phyloP scores from a whole-genome alignment of 2,797 vertebrate genomes.

The Zenarchopterus dispar region DNA sequence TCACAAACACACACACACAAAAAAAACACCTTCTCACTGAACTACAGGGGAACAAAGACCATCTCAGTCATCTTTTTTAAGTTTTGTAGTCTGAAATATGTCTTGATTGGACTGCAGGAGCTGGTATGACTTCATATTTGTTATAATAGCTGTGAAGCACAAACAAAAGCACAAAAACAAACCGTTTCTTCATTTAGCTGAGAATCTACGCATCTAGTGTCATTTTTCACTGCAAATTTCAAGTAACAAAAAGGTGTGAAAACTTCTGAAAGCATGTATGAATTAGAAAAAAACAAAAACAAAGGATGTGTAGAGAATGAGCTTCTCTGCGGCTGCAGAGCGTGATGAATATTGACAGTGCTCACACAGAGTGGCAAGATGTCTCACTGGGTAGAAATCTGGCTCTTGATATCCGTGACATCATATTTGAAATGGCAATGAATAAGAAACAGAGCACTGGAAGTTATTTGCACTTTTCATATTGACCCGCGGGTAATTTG shows the following conservation, averaged over 20 bases:
- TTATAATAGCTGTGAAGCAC: constrained; percentile 1
- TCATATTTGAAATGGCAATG: constrained; percentile 27
- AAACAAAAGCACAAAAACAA: constrained; percentile 2
- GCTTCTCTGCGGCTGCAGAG: constrained; percentile 38
- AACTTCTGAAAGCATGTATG: constrained; percentile 5
- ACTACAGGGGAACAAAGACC: constrained; percentile 27
- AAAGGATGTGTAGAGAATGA: constrained; percentile 26
- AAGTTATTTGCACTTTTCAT: constrained; percentile 15
- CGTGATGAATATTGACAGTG: constrained; percentile 50
- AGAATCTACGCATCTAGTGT: constrained; percentile 10
- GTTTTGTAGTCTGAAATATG: constrained; percentile 32
- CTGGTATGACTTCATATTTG: constrained; percentile 1
- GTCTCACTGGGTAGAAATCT: constrained; percentile 8
- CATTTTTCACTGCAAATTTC: constrained; percentile 13
- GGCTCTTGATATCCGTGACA: constrained; percentile 17
- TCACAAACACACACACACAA: constrained; percentile 13
- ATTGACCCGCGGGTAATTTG: constrained; percentile 20
- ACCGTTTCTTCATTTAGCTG: constrained; percentile 1
- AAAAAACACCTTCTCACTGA: constrained; percentile 6
- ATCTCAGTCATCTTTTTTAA: constrained; percentile 29
- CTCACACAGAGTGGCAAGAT: constrained; percentile 19
- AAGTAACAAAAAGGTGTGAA: constrained; percentile 24
- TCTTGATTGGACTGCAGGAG: constrained; percentile 20
- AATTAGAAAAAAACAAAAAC: constrained; percentile 11
- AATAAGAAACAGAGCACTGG: constrained; percentile 8